Conservation (phyloP, 2,888 invertebrate genomes). For the Cephus sareptanus region DNA sequence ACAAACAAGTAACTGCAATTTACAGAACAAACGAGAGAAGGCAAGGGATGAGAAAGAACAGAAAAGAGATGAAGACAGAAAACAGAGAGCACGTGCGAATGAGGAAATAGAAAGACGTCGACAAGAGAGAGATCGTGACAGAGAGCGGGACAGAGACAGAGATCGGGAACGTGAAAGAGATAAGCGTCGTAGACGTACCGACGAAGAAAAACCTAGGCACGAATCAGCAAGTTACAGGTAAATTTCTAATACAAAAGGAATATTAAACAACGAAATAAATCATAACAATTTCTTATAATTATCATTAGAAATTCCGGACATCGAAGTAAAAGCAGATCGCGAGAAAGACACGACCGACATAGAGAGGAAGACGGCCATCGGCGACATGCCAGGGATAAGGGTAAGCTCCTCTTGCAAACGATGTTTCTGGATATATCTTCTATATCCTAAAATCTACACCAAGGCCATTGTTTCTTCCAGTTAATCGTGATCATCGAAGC, state of each 20-base stretch:
- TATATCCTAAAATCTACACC: neutral
- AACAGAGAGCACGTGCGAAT: conserved; percentile 63
- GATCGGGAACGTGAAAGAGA: conserved; percentile 32
- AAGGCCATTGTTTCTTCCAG: conserved; percentile 31
- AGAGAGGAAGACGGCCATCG: conserved; percentile 61
- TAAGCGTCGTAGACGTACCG: conserved; percentile 55
- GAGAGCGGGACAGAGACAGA: conserved; percentile 39
- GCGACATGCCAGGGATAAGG: conserved; percentile 59
- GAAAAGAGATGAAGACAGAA: conserved; percentile 67
- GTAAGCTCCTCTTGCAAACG: conserved; percentile 30
- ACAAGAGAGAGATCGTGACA: conserved; percentile 45
- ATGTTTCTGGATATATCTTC: neutral
- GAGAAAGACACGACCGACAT: conserved; percentile 60
- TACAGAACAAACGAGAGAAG: conserved; percentile 66
- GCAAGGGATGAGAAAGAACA: conserved; percentile 69
- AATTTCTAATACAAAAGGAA: conserved; percentile 7
- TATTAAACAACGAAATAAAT: neutral
- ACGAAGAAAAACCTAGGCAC: conserved; percentile 59
- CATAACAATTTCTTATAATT: neutral
- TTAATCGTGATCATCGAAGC: conserved; percentile 59
- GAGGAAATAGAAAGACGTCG: conserved; percentile 58
- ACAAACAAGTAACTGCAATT: neutral
- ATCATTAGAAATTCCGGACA: conserved; percentile 54
- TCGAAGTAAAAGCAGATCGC: conserved; percentile 60
- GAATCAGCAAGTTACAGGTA: conserved; percentile 56